Conservation (phyloP, 1,140 invertebrate genomes). For the Zaprionus taronus region DNA sequence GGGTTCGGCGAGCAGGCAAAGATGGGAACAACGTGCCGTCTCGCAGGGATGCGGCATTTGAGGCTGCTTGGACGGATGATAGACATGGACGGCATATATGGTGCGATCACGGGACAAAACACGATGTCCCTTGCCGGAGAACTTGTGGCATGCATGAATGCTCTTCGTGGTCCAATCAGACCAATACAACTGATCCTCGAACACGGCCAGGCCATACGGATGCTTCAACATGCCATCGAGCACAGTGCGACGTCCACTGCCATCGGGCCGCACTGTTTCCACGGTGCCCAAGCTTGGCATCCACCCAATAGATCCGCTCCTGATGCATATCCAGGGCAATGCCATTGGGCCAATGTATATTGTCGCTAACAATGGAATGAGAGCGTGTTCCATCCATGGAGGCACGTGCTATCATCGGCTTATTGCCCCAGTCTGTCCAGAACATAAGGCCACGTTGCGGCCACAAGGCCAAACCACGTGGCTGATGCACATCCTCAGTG, state of each 20-base stretch:
- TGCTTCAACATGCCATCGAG: conserved; percentile 87
- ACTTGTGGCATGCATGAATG: conserved; percentile 89
- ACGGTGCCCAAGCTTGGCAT: conserved; percentile 89
- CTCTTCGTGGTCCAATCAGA: conserved; percentile 90
- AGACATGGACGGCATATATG: conserved; percentile 88
- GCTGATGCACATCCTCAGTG: conserved; percentile 86
- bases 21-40: conserved; percentile 89
- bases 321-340: conserved; percentile 94
- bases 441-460: conserved; percentile 89
- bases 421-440: conserved; percentile 93
- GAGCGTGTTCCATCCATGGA: conserved; percentile 92
- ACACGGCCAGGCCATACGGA: conserved; percentile 93
- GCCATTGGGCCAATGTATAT: conserved; percentile 94
- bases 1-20: conserved; percentile 91
- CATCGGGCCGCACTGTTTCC: conserved; percentile 91
- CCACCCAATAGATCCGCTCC: conserved; percentile 91
- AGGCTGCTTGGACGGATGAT: conserved; percentile 87
- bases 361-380: conserved; percentile 87
- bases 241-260: conserved; percentile 88
- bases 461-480: conserved; percentile 88
- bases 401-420: conserved; percentile 90
- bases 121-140: conserved; percentile 87
- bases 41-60: conserved; percentile 89
- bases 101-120: conserved; percentile 85
- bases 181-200: conserved; percentile 95